phyloP scores from a whole-genome alignment of 2,113 vertebrate genomes.

The Bambusicola thoracicus region DNA sequence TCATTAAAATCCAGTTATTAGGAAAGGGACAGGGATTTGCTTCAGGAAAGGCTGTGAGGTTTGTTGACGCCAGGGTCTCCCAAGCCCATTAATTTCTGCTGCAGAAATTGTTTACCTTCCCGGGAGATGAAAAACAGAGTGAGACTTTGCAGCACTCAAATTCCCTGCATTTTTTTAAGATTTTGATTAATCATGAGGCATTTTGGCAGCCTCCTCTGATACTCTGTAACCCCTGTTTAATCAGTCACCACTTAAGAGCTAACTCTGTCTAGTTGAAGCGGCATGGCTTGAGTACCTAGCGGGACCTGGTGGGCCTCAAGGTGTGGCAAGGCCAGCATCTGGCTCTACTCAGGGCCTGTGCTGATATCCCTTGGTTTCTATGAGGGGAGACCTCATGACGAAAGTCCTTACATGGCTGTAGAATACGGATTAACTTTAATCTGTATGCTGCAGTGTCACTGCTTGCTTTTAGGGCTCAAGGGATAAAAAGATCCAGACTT shows the following conservation, averaged over 20 bases:
- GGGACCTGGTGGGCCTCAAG: neutral
- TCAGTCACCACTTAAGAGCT: slow-evolving; percentile 40
- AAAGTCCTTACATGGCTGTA: slow-evolving; percentile 5
- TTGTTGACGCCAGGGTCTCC: neutral
- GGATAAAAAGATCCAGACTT: neutral
- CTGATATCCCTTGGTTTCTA: neutral
- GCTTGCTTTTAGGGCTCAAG: neutral
- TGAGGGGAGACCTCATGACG: neutral
- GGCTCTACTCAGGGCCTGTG: neutral
- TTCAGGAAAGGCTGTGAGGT: neutral
- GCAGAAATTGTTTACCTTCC: slow-evolving; percentile 53
- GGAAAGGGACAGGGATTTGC: neutral
- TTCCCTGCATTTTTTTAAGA: slow-evolving; percentile 53
- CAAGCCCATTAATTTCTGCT: slow-evolving; percentile 13
- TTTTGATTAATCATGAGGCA: slow-evolving; percentile 69
- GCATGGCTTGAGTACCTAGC: neutral
- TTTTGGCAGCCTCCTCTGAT: slow-evolving; percentile 55
- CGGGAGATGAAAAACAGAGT: slow-evolving; percentile 54
- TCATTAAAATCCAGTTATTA: neutral
- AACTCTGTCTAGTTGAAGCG: slow-evolving; percentile 1
- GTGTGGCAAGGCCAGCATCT: neutral
- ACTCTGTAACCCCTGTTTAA: slow-evolving; percentile 40
- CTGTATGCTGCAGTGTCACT: neutral
- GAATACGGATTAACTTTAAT: neutral
- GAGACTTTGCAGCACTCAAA: slow-evolving; percentile 62